Conservation (phyloP, 2,797 vertebrate genomes). For the Scarus forsteni region DNA sequence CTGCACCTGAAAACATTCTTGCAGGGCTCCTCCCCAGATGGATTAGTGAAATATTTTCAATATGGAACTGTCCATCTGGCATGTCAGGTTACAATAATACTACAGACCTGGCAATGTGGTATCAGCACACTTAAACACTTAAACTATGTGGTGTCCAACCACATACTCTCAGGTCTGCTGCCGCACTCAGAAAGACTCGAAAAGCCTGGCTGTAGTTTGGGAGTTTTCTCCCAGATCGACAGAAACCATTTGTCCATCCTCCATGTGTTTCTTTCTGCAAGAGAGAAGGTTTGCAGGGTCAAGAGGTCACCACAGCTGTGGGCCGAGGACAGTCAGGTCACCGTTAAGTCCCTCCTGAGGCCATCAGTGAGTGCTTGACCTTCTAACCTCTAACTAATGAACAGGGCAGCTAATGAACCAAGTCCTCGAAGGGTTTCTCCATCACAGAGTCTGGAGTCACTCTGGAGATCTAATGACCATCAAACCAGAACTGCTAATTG, state of each 20-base stretch:
- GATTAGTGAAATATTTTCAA: no score
- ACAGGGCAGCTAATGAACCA: slow-evolving; percentile 28
- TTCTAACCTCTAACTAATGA: slow-evolving; percentile 58
- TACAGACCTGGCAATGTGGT: no score
- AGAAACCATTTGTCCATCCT: slow-evolving; percentile 1
- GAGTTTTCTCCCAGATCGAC: neutral
- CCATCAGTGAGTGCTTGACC: slow-evolving; percentile 18
- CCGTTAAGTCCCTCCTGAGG: slow-evolving; percentile 22
- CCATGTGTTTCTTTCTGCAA: neutral
- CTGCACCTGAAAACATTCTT: no score
- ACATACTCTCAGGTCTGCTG: no score
- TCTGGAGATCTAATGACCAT: slow-evolving; percentile 26
- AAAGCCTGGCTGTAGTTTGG: no score
- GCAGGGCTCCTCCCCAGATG: no score
- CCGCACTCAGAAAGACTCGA: no score
- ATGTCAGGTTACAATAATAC: no score
- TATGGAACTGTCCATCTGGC: no score
- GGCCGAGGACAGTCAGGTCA: slow-evolving; percentile 5
- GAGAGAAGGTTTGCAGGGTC: slow-evolving; percentile 14
- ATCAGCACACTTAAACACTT: no score
- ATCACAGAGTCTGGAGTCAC: slow-evolving; percentile 24
- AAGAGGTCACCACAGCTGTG: slow-evolving; percentile 27
- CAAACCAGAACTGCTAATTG: slow-evolving; percentile 33
- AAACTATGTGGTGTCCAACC: no score
- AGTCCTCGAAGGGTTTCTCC: slow-evolving; percentile 40